phyloP scores from a whole-genome alignment of 2,113 vertebrate species.

The Cheirogaleus medius region DNA sequence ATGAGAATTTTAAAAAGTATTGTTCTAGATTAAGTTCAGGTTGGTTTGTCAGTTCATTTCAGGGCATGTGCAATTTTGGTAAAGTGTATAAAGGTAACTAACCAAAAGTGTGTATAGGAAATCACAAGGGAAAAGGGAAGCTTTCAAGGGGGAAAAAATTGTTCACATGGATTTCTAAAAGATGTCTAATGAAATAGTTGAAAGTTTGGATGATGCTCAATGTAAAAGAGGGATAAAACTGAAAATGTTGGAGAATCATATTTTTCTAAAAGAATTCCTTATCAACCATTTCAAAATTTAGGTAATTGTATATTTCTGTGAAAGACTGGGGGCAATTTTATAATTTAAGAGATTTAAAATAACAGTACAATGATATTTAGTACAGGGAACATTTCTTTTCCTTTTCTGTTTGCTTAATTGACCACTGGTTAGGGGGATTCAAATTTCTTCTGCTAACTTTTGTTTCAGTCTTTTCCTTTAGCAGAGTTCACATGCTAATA shows the following conservation, averaged over 20 bases:
- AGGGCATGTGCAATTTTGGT: not conserved
- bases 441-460: slow-evolving; percentile 48
- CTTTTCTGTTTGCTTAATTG: slow-evolving; percentile 32
- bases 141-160: not conserved
- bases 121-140: not conserved
- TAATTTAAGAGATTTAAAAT: slow-evolving; percentile 13
- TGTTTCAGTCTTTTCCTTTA: slow-evolving; percentile 27
- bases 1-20: slow-evolving; percentile 14
- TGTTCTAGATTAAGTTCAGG: not conserved
- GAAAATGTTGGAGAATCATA: not conserved
- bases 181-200: not conserved
- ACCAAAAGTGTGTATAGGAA: not conserved
- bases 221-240: not conserved
- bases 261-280: slow-evolving; percentile 22
- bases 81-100: slow-evolving; percentile 1
- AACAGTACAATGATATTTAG: not conserved
- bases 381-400: not conserved
- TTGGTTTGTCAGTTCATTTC: not conserved
- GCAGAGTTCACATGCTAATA: not conserved
- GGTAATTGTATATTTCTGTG: slow-evolving; percentile 25
- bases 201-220: slow-evolving; percentile 27
- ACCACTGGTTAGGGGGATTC: not conserved
- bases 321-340: not conserved
- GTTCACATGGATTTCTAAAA: slow-evolving; percentile 11
- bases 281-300: slow-evolving; percentile 5